Percentiles rank a stretch among this genome's conserved stretches.
phyloP scores from a whole-genome alignment of 2,113 vertebrate species.

The Symphodus melops region DNA sequence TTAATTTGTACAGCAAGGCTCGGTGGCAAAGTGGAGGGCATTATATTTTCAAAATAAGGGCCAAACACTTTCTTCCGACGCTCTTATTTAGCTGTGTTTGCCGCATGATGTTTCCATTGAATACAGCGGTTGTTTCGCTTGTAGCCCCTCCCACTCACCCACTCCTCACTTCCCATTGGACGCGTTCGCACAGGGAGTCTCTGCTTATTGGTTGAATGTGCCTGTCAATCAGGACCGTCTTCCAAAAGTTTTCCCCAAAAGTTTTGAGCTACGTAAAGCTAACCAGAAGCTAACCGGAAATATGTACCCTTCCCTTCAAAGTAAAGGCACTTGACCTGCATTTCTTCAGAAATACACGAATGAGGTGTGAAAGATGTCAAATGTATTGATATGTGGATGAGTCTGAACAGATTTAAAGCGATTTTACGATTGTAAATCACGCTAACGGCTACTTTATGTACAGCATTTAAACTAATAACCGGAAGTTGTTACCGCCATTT shows the following conservation, averaged over 20 bases:
- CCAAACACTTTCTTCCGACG: background rate
- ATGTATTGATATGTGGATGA: background rate
- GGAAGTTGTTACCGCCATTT: slow-evolving; percentile 13
- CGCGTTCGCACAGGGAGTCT: background rate
- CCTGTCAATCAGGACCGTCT: slow-evolving; percentile 59
- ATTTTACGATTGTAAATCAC: rapidly evolving
- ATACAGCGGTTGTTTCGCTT: slow-evolving; percentile 5
- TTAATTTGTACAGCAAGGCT: background rate
- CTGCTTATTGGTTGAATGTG: slow-evolving; percentile 36
- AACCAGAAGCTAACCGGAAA: slow-evolving; percentile 17
- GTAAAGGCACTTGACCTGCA: rapidly evolving
- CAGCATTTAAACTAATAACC: background rate
- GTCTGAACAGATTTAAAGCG: background rate
- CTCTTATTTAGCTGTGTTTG: slow-evolving; percentile 16
- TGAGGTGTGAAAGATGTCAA: too few relatives aligned
- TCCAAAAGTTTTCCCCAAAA: slow-evolving; percentile 48
- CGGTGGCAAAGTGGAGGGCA: slow-evolving; percentile 15
- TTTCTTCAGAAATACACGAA: rapidly evolving
- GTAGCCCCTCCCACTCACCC: slow-evolving; percentile 28
- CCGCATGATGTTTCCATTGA: slow-evolving; percentile 8
- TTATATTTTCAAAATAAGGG: slow-evolving; percentile 39
- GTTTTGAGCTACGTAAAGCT: slow-evolving; percentile 12
- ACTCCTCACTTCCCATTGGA: slow-evolving; percentile 53
- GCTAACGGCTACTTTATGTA: background rate
- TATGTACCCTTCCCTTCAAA: rapidly evolving